A percentile compares a stretch with the other conserved stretches of the same genome.
Conservation (phyloP, 2,113 vertebrate genomes). For the Nesoenas mayeri region DNA sequence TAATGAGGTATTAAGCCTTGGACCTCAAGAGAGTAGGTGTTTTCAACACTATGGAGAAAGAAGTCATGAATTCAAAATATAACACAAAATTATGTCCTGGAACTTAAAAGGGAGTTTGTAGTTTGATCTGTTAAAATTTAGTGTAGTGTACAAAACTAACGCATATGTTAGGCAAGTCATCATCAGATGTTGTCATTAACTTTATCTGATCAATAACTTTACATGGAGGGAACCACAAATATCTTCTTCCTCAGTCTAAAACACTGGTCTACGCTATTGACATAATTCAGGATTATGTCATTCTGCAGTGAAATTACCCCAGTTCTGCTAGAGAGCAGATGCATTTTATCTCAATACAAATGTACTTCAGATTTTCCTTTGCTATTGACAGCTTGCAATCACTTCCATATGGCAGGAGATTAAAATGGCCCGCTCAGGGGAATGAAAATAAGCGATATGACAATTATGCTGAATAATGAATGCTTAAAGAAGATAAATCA, state of each 20-base stretch:
- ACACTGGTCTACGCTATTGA: background rate
- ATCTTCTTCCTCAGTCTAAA: background rate
- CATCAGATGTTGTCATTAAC: background rate
- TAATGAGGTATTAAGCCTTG: background rate
- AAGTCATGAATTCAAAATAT: background rate
- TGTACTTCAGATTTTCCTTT: conserved; percentile 24
- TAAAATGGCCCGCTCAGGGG: conserved; percentile 40
- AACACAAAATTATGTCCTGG: background rate
- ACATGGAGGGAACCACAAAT: background rate
- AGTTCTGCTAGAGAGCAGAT: background rate
- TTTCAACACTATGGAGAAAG: background rate
- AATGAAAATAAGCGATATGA: conserved; percentile 37
- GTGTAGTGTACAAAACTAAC: background rate
- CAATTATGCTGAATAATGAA: conserved; percentile 53
- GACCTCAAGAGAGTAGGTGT: background rate
- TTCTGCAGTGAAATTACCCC: conserved; percentile 10
- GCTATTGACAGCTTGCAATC: conserved; percentile 19
- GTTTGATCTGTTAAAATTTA: background rate
- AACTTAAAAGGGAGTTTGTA: background rate
- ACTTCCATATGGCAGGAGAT: conserved; percentile 50
- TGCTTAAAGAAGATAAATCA: conserved; percentile 52
- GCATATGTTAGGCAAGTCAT: background rate
- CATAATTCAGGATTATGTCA: background rate
- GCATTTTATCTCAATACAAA: conserved; percentile 7
- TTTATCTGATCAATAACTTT: conserved; percentile 10